Percentiles rank a stretch among this genome's conserved stretches.
These are phyloP conservation scores for Rhineura floridana DNA, from an alignment of 2,113 vertebrate genomes.

Conservation along the genomic window DNA sequence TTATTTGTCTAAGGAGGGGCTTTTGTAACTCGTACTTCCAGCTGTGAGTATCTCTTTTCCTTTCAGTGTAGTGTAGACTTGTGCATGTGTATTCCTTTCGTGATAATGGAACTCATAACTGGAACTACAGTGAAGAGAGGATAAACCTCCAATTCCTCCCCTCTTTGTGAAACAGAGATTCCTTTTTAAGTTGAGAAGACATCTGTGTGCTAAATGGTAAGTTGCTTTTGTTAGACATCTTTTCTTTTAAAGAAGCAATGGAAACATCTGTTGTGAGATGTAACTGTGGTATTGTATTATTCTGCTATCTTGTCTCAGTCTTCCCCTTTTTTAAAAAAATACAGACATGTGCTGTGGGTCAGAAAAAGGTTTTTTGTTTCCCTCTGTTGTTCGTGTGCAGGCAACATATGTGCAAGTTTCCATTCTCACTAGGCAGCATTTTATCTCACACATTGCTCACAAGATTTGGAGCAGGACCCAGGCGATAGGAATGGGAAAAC, in stretches of 20 bases:
- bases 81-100: neutral
- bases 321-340: slow-evolving; percentile 43
- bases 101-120: neutral
- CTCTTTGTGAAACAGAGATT: neutral
- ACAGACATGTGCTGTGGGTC: slow-evolving; percentile 52
- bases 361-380: slow-evolving; percentile 54
- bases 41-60: neutral
- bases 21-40: slow-evolving; percentile 14
- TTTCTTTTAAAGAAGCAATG: slow-evolving; percentile 54
- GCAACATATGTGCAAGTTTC: slow-evolving; percentile 1
- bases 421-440: slow-evolving; percentile 10
- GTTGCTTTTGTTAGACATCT: slow-evolving; percentile 27
- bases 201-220: slow-evolving; percentile 8
- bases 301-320: slow-evolving; percentile 42
- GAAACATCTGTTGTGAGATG: slow-evolving; percentile 58
- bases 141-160: neutral
- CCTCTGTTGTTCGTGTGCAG: neutral
- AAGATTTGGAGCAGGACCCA: slow-evolving; percentile 37
- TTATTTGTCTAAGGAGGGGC: slow-evolving; percentile 9
- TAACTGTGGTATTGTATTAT: slow-evolving; percentile 35
- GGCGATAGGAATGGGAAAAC: slow-evolving; percentile 43
- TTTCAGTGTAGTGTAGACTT: rapidly evolving
- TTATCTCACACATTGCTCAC: slow-evolving; percentile 64
- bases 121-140: neutral
- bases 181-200: neutral